Conservation (phyloP, 2,888 invertebrate species). For the Trissolcus brochymenae region DNA sequence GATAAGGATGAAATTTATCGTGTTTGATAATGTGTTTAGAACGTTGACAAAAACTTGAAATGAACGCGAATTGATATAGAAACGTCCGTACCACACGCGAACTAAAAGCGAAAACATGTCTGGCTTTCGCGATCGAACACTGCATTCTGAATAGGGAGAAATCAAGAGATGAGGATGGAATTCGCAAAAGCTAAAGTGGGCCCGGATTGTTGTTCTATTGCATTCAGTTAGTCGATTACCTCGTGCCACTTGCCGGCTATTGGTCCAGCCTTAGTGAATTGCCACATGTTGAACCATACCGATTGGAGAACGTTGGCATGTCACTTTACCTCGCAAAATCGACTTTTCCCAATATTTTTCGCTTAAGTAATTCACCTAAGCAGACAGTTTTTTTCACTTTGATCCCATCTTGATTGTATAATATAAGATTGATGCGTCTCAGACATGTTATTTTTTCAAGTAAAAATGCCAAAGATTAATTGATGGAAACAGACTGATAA, state of each 20-base stretch:
- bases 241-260: constrained; percentile 75
- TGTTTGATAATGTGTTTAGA: not conserved
- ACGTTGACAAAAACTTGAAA: constrained; percentile 5
- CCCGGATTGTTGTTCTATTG: constrained; percentile 67
- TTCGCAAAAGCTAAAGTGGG: constrained; percentile 63
- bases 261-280: constrained; percentile 67
- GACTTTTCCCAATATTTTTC: constrained; percentile 58
- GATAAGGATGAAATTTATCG: too few relatives aligned
- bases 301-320: constrained; percentile 54
- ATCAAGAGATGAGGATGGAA: constrained; percentile 66
- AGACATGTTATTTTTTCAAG: constrained; percentile 7
- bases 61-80: constrained; percentile 15
- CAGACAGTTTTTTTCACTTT: constrained; percentile 14
- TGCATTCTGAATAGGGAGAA: constrained; percentile 63
- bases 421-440: constrained; percentile 7
- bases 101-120: constrained; percentile 68
- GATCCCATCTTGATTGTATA: constrained; percentile 8
- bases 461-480: not conserved
- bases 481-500: constrained; percentile 1
- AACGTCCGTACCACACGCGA: constrained; percentile 68
- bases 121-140: constrained; percentile 63
- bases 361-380: constrained; percentile 26
- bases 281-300: constrained; percentile 55
- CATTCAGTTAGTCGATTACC: constrained; percentile 73
- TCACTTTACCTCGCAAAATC: constrained; percentile 53